Conservation (phyloP, 2,888 invertebrate genomes). For the Synergus gifuensis region DNA sequence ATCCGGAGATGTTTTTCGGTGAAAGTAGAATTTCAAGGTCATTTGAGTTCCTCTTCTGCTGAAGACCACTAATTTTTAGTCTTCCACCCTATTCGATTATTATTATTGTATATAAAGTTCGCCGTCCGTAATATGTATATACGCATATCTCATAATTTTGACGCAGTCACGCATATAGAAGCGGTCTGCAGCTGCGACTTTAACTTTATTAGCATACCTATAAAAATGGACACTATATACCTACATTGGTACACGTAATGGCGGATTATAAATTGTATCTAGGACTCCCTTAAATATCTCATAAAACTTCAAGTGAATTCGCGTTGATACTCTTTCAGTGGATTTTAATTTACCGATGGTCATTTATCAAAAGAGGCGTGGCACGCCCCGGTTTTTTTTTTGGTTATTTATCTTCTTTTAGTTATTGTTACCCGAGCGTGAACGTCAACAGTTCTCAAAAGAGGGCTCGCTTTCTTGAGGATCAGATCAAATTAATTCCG, state of each 20-base stretch:
- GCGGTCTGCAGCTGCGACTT: conserved; percentile 70
- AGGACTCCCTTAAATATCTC: conserved; percentile 72
- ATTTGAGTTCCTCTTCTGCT: background rate
- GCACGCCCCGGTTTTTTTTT: conserved; percentile 9
- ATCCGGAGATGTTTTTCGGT: background rate
- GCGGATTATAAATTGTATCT: conserved; percentile 72
- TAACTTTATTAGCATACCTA: conserved; percentile 76
- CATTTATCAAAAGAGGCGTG: conserved; percentile 57
- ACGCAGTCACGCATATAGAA: conserved; percentile 74
- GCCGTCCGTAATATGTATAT: conserved; percentile 49
- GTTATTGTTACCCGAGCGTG: conserved; percentile 16
- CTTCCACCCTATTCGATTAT: conserved; percentile 9
- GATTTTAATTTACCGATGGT: conserved; percentile 58
- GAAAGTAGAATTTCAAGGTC: conserved; percentile 34
- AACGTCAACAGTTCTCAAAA: conserved; percentile 38
- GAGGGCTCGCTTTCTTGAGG: conserved; percentile 21
- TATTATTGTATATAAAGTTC: conserved; percentile 24
- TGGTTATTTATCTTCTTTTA: conserved; percentile 33
- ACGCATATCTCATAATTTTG: conserved; percentile 73
- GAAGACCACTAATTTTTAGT: background rate
- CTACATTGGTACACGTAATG: conserved; percentile 62
- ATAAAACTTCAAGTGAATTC: conserved; percentile 64
- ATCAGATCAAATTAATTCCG: conserved; percentile 34
- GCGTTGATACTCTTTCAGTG: conserved; percentile 43
- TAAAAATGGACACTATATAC: conserved; percentile 72